Evolutionary conservation across 64 coral and sea anemone genomes (phyloP).

Genomic region (Platygyra sinensis): DNA sequence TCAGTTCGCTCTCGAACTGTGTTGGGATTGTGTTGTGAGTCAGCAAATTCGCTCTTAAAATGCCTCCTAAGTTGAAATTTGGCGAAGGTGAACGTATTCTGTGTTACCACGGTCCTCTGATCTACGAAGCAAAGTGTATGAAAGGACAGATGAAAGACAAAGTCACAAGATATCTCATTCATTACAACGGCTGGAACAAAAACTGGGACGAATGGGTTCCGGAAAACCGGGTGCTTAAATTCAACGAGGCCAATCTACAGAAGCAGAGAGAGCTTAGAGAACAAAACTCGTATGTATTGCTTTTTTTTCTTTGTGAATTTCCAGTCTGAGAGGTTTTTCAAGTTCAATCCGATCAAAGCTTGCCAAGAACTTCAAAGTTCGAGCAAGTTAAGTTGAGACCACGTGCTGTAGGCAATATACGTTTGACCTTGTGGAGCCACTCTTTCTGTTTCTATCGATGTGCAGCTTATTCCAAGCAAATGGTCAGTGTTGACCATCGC

Average conservation of each 20-base stretch:
- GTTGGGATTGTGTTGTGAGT: not conserved
- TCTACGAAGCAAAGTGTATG: constrained; percentile 99
- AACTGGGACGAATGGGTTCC: constrained; percentile 99
- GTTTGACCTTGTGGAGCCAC: not conserved
- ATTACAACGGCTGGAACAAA: constrained; percentile 99
- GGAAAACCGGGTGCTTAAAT: constrained; percentile 97
- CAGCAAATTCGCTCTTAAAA: constrained; percentile 46
- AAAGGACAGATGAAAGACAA: constrained; percentile 97
- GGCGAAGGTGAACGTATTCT: constrained; percentile 97
- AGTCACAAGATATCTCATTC: constrained; percentile 96
- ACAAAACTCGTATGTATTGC: constrained; percentile 89
- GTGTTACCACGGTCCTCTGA: constrained; percentile 95
- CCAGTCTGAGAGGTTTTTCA: not conserved
- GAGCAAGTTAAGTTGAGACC: not conserved
- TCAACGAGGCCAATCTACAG: constrained; percentile 91
- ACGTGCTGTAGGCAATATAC: not conserved
- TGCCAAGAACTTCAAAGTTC: not conserved
- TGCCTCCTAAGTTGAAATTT: constrained; percentile 99
- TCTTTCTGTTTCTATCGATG: not conserved
- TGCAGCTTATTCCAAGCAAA: not conserved
- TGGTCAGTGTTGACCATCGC: not conserved
- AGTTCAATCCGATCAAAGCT: not conserved
- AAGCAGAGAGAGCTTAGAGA: constrained; percentile 95
- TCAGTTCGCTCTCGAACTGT: constrained; percentile 41
- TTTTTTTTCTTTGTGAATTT: not conserved